Conservation (phyloP, 1,140 invertebrate genomes). For the Drosophila murphyi region DNA sequence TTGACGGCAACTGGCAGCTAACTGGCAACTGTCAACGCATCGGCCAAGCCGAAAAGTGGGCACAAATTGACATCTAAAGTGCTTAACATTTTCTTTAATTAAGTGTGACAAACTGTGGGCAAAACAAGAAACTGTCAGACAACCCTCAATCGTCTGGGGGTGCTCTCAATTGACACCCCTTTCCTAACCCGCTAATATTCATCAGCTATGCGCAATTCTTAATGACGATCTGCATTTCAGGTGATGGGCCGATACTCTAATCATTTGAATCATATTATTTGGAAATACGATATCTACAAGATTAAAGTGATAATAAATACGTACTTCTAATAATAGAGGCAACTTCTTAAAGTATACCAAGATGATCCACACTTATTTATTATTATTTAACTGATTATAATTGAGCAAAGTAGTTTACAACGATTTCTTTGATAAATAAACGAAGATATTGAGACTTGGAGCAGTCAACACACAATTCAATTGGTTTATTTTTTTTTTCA, state of each 20-base stretch:
- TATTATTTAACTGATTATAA: too few relatives aligned
- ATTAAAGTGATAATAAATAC: too few relatives aligned
- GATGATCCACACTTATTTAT: too few relatives aligned
- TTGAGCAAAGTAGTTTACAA: too few relatives aligned
- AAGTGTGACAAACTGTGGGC: conserved; percentile 82
- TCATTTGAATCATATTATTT: too few relatives aligned
- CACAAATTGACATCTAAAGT: conserved; percentile 83
- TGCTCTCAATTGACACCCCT: background rate
- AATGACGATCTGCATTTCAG: background rate
- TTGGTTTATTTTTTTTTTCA: background rate
- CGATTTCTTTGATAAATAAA: too few relatives aligned
- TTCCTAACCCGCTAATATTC: background rate
- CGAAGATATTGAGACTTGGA: too few relatives aligned
- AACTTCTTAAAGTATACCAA: too few relatives aligned
- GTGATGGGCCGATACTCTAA: background rate
- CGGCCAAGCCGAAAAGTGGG: conserved; percentile 63
- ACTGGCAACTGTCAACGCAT: conserved; percentile 73
- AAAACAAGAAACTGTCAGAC: conserved; percentile 29
- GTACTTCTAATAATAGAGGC: too few relatives aligned
- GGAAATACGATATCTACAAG: too few relatives aligned
- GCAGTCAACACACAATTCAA: too few relatives aligned
- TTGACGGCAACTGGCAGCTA: conserved; percentile 47
- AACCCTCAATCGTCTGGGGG: background rate
- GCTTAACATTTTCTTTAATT: conserved; percentile 83
- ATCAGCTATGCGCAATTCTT: background rate